Percentiles rank a stretch among this genome's conserved stretches.
Evolutionary conservation across 2,797 vertebrate genomes (phyloP).

Genomic region (Acanthornis magna): DNA sequence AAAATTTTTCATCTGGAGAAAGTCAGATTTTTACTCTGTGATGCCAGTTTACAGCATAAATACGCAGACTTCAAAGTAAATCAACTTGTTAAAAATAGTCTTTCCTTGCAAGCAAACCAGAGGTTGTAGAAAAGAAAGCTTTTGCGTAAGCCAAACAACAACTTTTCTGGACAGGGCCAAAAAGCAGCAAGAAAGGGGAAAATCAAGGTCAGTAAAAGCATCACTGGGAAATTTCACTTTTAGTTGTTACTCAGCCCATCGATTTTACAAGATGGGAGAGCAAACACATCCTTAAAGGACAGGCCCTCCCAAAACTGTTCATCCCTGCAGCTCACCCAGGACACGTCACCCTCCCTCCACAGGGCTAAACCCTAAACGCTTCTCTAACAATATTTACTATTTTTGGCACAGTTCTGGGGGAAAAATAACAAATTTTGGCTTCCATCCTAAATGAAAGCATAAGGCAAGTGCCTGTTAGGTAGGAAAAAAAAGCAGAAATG

Average conservation of each 20-base stretch:
- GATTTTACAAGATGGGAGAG: neutral
- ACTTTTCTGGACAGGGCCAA: neutral
- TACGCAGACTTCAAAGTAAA: neutral
- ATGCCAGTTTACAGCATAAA: neutral
- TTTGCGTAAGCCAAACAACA: neutral
- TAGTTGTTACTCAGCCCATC: neutral
- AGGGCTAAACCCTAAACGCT: neutral
- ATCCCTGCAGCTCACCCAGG: neutral
- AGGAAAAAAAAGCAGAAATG: neutral
- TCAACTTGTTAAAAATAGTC: neutral
- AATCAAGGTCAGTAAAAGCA: slow-evolving; percentile 14
- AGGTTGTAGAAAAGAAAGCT: slow-evolving; percentile 22
- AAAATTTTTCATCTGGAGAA: neutral
- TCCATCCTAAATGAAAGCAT: neutral
- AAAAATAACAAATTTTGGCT: neutral
- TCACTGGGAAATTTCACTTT: neutral
- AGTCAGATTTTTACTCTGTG: neutral
- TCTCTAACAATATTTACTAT: neutral
- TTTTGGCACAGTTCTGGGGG: neutral
- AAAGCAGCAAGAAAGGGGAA: slow-evolving; percentile 20
- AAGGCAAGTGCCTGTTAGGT: neutral
- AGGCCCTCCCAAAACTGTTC: neutral
- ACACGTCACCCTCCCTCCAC: neutral
- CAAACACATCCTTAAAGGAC: neutral
- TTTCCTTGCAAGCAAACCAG: neutral